Base-by-base conservation (phyloP, 1,140 invertebrate genomes). In the Streblospio benedicti region DNA sequence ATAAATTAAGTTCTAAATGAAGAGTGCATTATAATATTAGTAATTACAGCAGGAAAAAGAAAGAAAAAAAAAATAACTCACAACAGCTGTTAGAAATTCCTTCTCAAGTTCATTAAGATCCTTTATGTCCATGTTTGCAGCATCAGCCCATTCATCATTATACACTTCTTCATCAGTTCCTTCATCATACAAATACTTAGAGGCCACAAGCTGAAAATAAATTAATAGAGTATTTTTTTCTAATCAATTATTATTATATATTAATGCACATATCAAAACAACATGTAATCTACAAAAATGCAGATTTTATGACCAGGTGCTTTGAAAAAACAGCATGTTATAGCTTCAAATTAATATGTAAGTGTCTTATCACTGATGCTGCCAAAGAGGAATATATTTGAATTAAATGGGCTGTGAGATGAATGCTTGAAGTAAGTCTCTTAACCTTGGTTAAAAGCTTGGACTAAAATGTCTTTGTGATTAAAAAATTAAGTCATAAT, bases 141-240 rank as follows among this genome's bases (percentile, higher is more conserved):
- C 87, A 38, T 83, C 80, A 35, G 91, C 91, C 92, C 92, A 97
- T 80, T 93, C 89, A 58, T 76, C 76, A 70, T 91, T 87, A 69
- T 88, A 87, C 53, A 93, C 88, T 75, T 90, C 88, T 71, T 90
- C 88, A 65, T 89, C 86, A 78, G 90, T 88, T 52, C 91, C 92
- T 75, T 91, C 87, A 73, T 94, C 93, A 74, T 91, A 86, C 66
- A 95, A 80, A 77, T 91, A 95, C 81, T 97, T 97, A 67, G 89
- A 92, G 28, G 92, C 92, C 67, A 96, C 87, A 86, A 97, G 88
- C 93, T 96, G 71, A 20, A 81, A 75, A 49, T 44, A 6, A 18
- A 2, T 44, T 2, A 44, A 44, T 44, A 20, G 6, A 2, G 18
- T 44, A 44, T 2, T 44, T 44, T 44, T 3, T 23, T 20, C 18